These are phyloP conservation scores for Sylvilagus bachmani DNA, from an alignment of 2,113 vertebrate species.

Conservation along the genomic window DNA sequence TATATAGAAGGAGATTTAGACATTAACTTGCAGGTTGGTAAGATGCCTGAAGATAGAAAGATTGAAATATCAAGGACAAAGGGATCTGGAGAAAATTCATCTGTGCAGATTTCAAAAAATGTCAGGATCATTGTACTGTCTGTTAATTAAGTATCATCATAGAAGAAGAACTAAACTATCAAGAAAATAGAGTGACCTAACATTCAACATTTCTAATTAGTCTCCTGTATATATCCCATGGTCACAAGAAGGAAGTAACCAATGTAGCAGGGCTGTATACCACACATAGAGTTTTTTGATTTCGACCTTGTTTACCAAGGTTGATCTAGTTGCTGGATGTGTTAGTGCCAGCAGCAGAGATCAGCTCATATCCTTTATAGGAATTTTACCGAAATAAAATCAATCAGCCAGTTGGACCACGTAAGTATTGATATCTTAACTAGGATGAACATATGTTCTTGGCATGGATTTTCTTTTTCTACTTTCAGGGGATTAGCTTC, in stretches of 20 bases:
- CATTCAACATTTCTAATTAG: background rate
- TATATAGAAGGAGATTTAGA: background rate
- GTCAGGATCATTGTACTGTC: background rate
- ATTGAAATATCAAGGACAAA: background rate
- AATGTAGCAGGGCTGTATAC: background rate
- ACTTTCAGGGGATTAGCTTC: background rate
- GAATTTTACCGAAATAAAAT: background rate
- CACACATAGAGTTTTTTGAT: too few species aligned
- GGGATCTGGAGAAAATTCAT: background rate
- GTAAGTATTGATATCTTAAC: background rate
- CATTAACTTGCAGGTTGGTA: background rate
- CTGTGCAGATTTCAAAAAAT: background rate
- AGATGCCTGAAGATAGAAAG: background rate
- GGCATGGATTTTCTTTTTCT: background rate
- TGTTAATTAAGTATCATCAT: background rate
- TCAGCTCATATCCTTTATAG: accelerated
- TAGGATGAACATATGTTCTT: background rate
- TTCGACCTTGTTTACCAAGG: background rate
- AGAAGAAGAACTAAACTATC: background rate
- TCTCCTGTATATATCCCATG: background rate
- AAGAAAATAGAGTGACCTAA: background rate
- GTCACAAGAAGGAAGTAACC: accelerated
- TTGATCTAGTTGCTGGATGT: background rate
- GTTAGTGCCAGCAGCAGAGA: background rate
- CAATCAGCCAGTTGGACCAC: background rate